Evolutionary conservation across 2,888 invertebrate species (phyloP).

Genomic region (Cynaeus angustus): DNA sequence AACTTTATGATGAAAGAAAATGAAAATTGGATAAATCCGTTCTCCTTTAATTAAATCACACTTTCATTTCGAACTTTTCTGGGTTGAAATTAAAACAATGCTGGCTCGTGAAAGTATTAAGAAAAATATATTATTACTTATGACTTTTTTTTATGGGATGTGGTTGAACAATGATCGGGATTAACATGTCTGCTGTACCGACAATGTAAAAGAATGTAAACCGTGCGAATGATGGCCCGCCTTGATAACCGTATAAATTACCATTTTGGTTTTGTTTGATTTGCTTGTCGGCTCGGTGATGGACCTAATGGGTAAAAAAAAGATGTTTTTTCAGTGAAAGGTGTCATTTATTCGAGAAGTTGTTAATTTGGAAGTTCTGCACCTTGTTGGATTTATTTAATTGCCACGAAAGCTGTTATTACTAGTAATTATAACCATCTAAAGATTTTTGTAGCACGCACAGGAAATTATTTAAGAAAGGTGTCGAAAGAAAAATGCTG

Average conservation of each 20-base stretch:
- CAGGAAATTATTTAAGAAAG: too few relatives aligned
- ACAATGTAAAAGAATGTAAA: slow-evolving; percentile 20
- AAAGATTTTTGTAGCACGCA: too few relatives aligned
- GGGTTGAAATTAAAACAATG: slow-evolving; percentile 33
- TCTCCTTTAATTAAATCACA: slow-evolving; percentile 18
- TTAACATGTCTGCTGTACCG: not conserved
- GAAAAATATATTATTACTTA: too few relatives aligned
- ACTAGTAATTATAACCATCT: too few relatives aligned
- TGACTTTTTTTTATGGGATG: not conserved
- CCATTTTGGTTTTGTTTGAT: slow-evolving; percentile 8
- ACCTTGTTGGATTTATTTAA: too few relatives aligned
- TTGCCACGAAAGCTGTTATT: too few relatives aligned
- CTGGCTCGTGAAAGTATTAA: slow-evolving; percentile 32
- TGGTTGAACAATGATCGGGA: slow-evolving; percentile 24
- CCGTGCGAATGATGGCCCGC: slow-evolving; percentile 29
- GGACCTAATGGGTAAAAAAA: too few relatives aligned
- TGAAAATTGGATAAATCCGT: slow-evolving; percentile 31
- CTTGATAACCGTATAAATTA: slow-evolving; percentile 13
- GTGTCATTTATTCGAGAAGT: not conserved
- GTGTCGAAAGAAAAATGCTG: too few relatives aligned
- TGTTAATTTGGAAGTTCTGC: too few relatives aligned
- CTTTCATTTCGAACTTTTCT: slow-evolving; percentile 38
- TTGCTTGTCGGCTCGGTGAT: not conserved
- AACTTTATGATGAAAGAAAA: slow-evolving; percentile 13
- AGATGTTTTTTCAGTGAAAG: not conserved